Conservation (phyloP, 2,113 vertebrate genomes). For the Carollia perspicillata region DNA sequence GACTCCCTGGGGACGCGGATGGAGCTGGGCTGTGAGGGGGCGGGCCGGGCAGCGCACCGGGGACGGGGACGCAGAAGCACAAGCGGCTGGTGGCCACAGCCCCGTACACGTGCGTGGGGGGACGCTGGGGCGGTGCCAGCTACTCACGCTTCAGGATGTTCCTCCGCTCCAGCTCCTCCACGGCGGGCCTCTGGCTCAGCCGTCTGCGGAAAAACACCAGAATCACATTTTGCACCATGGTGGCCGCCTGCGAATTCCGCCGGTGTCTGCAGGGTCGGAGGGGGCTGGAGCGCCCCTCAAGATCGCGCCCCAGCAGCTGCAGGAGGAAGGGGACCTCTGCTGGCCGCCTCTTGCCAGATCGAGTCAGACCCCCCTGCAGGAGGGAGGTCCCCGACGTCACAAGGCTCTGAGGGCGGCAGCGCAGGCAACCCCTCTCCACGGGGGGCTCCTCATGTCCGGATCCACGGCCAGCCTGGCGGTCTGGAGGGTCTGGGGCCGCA, state of each 20-base stretch:
- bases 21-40: not conserved
- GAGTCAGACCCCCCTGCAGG: not conserved
- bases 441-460: slow-evolving; percentile 27
- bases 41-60: not conserved
- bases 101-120: not conserved
- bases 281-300: slow-evolving; percentile 30
- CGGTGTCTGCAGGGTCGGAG: not conserved
- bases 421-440: fast-evolving
- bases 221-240: slow-evolving; percentile 98
- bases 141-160: slow-evolving; percentile 99
- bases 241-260: slow-evolving; percentile 12
- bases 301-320: not conserved
- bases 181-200: slow-evolving; percentile 96
- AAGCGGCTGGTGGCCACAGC: not conserved
- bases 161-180: slow-evolving; percentile 97
- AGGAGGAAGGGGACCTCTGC: not conserved
- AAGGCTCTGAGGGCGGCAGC: not conserved
- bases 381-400: slow-evolving; percentile 44
- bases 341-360: not conserved
- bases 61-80: too few species aligned
- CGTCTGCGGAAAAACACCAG: slow-evolving; percentile 98
- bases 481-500: not conserved
- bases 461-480: not conserved
- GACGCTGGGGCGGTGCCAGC: not conserved
- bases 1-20: too few species aligned